Conservation (phyloP, 2,113 vertebrate genomes). For the Mohoua ochrocephala region DNA sequence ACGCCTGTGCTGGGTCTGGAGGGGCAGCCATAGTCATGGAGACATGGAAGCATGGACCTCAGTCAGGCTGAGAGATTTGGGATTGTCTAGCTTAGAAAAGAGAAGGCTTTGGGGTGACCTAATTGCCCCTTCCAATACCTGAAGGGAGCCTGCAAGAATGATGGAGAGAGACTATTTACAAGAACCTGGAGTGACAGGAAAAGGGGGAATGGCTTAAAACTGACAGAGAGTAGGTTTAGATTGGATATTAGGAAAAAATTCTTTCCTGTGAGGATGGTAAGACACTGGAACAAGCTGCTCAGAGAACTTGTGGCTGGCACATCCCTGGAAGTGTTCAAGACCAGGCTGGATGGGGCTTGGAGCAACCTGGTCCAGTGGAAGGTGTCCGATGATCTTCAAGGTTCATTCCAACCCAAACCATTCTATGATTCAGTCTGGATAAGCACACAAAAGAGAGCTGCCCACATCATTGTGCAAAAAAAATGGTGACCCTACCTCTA, state of each 20-base stretch:
- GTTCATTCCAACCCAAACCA: not conserved
- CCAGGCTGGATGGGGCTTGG: accelerated
- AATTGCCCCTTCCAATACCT: not conserved
- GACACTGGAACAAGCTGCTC: not conserved
- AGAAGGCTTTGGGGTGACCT: not conserved
- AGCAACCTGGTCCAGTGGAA: not conserved
- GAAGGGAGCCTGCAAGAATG: not conserved
- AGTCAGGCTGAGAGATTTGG: not conserved
- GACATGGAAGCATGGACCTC: not conserved
- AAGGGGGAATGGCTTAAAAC: not conserved
- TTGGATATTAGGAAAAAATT: not conserved
- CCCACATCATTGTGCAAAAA: not conserved
- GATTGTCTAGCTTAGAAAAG: not conserved
- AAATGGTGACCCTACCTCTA: accelerated
- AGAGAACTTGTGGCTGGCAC: not conserved
- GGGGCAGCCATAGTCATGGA: not conserved
- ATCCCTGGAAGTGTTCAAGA: too few species aligned
- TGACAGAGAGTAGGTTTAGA: not conserved
- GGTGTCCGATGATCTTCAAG: not conserved
- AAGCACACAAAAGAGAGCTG: not conserved
- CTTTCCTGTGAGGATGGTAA: not conserved
- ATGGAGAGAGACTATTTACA: not conserved
- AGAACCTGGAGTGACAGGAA: not conserved
- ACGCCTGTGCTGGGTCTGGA: not conserved
- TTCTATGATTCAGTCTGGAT: not conserved